Conservation (phyloP, 2,888 invertebrate genomes). For the Acleris emargana region DNA sequence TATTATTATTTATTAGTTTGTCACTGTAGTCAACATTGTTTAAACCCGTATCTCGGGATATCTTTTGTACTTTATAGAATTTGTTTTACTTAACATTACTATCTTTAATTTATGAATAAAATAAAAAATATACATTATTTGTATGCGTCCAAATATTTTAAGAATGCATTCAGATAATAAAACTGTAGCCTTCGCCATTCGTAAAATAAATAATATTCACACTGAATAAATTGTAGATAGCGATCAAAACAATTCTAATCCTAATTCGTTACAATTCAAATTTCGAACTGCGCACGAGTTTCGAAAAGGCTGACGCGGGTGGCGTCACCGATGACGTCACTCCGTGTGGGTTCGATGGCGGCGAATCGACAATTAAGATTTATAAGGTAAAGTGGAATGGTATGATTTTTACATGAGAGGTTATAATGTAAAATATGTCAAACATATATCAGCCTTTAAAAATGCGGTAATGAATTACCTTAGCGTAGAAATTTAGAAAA, state of each 20-base stretch:
- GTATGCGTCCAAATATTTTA: neutral
- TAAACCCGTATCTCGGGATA: no score
- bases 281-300: slow-evolving; percentile 13
- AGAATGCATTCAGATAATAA: neutral
- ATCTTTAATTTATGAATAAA: no score
- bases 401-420: neutral
- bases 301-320: slow-evolving; percentile 15
- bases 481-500: no score
- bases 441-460: no score
- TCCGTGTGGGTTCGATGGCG: slow-evolving; percentile 18
- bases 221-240: slow-evolving; percentile 20
- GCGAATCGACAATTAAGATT: slow-evolving; percentile 8
- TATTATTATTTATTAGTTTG: no score
- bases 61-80: no score
- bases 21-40: no score
- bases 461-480: no score
- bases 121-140: neutral
- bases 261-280: slow-evolving; percentile 22
- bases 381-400: neutral
- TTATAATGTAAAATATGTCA: no score
- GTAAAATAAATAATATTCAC: slow-evolving; percentile 16
- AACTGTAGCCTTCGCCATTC: neutral
- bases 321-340: slow-evolving; percentile 26
- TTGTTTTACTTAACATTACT: no score
- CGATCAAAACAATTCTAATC: slow-evolving; percentile 16